These are phyloP conservation scores for Chrysotoxum bicinctum DNA, from an alignment of 2,888 invertebrate genomes.

Conservation along the genomic window DNA sequence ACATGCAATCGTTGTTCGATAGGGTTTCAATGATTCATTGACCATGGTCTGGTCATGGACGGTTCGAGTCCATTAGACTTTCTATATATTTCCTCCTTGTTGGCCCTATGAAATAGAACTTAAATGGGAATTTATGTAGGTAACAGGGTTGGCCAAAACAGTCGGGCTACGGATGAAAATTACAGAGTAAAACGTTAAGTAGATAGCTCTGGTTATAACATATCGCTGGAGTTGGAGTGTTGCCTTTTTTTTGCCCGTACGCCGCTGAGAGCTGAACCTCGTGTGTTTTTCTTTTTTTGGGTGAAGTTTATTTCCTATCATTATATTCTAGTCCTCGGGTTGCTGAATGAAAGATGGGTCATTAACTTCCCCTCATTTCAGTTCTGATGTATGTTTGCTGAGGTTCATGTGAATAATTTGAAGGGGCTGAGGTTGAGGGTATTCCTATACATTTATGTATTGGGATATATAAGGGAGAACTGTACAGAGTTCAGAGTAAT, in stretches of 20 bases:
- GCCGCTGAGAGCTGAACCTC: background rate
- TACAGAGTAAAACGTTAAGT: slow-evolving; percentile 36
- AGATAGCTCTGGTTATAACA: slow-evolving; percentile 8
- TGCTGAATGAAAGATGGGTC: slow-evolving; percentile 32
- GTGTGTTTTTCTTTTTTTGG: background rate
- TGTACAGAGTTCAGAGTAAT: slow-evolving; percentile 19
- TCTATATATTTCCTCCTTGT: background rate
- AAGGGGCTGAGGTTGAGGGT: background rate
- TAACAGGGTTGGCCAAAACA: background rate
- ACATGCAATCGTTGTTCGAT: slow-evolving; percentile 65
- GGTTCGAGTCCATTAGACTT: slow-evolving; percentile 64
- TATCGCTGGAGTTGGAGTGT: slow-evolving; percentile 35
- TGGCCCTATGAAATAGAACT: slow-evolving; percentile 16
- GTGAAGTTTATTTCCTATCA: slow-evolving; percentile 32
- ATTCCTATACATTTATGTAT: background rate
- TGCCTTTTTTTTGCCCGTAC: background rate
- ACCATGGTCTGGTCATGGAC: slow-evolving; percentile 67
- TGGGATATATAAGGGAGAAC: background rate
- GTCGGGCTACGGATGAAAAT: slow-evolving; percentile 25
- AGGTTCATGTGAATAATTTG: slow-evolving; percentile 5
- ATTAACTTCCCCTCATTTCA: slow-evolving; percentile 23
- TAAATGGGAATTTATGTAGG: slow-evolving; percentile 26
- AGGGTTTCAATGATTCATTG: slow-evolving; percentile 69
- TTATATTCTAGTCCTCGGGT: slow-evolving; percentile 32
- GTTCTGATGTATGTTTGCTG: slow-evolving; percentile 17